Conservation (phyloP, 1,140 invertebrate species). For the Kradibia gibbosae region DNA sequence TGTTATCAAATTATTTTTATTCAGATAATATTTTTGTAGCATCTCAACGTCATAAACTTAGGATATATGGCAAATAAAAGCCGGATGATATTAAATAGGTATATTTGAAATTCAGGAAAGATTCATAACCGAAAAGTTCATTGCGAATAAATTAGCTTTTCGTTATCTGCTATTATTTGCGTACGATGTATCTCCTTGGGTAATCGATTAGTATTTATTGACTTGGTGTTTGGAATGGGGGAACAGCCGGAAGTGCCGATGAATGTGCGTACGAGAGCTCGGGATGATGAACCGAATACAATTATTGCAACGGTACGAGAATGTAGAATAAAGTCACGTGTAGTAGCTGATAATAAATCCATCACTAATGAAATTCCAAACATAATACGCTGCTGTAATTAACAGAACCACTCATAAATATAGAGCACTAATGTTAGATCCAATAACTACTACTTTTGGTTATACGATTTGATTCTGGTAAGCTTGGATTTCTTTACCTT, state of each 20-base stretch:
- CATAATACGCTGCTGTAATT: conserved; percentile 24
- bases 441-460: not conserved
- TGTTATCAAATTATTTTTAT: too few species aligned
- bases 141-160: too few species aligned
- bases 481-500: not conserved
- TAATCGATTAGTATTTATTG: too few species aligned
- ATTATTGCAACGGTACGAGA: not conserved
- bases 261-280: not conserved
- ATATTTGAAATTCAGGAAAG: too few species aligned
- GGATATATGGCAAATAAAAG: too few species aligned
- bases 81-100: too few species aligned
- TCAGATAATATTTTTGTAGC: too few species aligned
- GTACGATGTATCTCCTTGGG: too few species aligned
- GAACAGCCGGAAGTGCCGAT: not conserved
- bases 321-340: conserved; percentile 1
- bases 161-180: too few species aligned
- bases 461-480: not conserved
- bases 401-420: conserved; percentile 14
- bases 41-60: too few species aligned
- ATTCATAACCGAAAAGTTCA: too few species aligned
- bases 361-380: conserved; percentile 27
- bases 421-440: not conserved
- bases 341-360: conserved; percentile 28
- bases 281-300: conserved; percentile 9
- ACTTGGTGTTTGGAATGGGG: not conserved